Percentiles rank a stretch among this genome's conserved stretches.
phyloP scores from a whole-genome alignment of 1,140 invertebrate genomes.

The Drosophila takahashii region DNA sequence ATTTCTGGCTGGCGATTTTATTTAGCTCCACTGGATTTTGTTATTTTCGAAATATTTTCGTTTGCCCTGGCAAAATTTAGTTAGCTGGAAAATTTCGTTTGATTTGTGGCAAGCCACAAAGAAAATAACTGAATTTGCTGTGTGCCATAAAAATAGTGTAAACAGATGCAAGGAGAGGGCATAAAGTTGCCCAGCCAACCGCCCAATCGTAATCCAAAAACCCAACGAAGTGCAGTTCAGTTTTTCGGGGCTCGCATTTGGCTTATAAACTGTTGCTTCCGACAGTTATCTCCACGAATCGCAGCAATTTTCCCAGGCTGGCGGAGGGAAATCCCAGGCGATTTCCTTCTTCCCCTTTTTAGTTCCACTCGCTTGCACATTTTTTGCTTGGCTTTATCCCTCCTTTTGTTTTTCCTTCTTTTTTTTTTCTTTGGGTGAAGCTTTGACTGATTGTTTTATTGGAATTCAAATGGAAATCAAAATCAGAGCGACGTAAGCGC shows the following conservation, averaged over 20 bases:
- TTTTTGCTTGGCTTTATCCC: constrained; percentile 12
- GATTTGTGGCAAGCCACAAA: constrained; percentile 24
- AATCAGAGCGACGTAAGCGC: constrained; percentile 10
- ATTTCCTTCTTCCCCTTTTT: constrained; percentile 20
- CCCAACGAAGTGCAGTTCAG: constrained; percentile 15
- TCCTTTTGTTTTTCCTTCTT: neutral
- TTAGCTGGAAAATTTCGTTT: constrained; percentile 12
- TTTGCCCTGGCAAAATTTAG: neutral
- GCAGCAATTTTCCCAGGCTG: constrained; percentile 43
- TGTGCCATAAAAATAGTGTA: constrained; percentile 19
- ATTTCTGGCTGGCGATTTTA: constrained; percentile 1
- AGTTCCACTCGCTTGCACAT: constrained; percentile 40
- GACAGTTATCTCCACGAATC: constrained; percentile 55
- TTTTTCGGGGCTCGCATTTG: constrained; percentile 26
- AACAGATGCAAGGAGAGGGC: constrained; percentile 8
- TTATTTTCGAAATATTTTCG: constrained; percentile 14
- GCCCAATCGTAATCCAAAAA: neutral
- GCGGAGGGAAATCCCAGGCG: constrained; percentile 43
- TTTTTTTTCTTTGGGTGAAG: neutral
- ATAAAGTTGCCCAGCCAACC: constrained; percentile 12
- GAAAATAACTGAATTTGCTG: constrained; percentile 15
- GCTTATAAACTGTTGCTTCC: constrained; percentile 68
- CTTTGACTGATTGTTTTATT: constrained; percentile 47
- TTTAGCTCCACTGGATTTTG: constrained; percentile 3
- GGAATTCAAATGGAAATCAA: neutral